Percentiles rank a stretch among this genome's conserved stretches.
phyloP scores from a whole-genome alignment of 2,797 vertebrate genomes.

The Scolopax rusticola region DNA sequence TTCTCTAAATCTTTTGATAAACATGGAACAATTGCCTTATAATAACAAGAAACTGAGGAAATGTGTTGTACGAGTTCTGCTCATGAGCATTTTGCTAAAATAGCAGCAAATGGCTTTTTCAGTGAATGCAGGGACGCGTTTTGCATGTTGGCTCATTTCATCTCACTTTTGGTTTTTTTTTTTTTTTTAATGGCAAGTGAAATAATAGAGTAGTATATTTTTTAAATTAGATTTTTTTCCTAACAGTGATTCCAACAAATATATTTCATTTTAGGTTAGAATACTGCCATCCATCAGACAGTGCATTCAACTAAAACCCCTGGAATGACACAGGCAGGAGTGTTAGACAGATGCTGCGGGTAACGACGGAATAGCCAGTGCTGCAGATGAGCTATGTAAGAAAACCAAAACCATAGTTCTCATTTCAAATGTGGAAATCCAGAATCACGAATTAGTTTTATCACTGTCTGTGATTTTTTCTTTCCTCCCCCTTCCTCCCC shows the following conservation, averaged over 20 bases:
- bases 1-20: not conserved
- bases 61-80: not conserved
- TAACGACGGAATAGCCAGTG: not conserved
- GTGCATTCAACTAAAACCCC: not conserved
- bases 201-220: not conserved
- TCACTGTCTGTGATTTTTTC: not conserved
- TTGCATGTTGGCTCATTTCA: not conserved
- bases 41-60: not conserved
- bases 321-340: not conserved
- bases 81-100: slow-evolving; percentile 3
- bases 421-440: not conserved
- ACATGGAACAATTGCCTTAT: not conserved
- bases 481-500: too few relatives aligned
- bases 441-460: not conserved
- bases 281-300: not conserved
- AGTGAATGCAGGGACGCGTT: not conserved
- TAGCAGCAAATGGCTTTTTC: not conserved
- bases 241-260: not conserved
- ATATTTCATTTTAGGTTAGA: not conserved
- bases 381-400: not conserved
- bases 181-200: not conserved
- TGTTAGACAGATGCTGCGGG: not conserved
- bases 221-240: not conserved
- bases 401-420: not conserved
- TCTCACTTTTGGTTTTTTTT: not conserved